Conservation (phyloP, 2,888 invertebrate species). For the Dolichopus griseipennis region DNA sequence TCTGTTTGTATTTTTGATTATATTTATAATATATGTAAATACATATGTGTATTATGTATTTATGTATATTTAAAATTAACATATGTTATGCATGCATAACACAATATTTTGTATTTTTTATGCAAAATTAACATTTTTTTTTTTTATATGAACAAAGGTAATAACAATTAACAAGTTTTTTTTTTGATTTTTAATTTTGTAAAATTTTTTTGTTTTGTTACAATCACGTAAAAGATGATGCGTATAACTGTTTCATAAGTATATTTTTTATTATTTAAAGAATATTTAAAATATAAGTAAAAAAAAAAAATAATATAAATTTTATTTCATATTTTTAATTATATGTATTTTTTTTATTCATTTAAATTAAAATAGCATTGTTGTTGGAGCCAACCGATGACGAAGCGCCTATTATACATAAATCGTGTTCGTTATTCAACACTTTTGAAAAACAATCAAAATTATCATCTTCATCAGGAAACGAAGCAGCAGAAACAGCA, state of each 20-base stretch:
- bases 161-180: background rate
- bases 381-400: slow-evolving; percentile 12
- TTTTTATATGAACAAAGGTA: background rate
- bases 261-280: too few relatives aligned
- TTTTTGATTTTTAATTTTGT: background rate
- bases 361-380: slow-evolving; percentile 4
- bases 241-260: too few relatives aligned
- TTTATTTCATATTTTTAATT: background rate
- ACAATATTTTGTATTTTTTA: background rate
- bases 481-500: background rate
- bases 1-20: background rate
- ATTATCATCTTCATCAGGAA: background rate
- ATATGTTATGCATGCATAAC: slow-evolving; percentile 3
- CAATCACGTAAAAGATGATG: too few relatives aligned
- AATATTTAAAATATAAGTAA: too few relatives aligned
- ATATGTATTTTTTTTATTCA: background rate
- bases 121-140: background rate
- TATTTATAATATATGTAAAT: background rate
- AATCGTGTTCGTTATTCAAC: slow-evolving; percentile 8
- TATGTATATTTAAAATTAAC: background rate
- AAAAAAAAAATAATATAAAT: too few relatives aligned
- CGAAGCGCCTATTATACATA: slow-evolving; percentile 7
- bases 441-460: slow-evolving; percentile 7
- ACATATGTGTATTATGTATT: background rate
- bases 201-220: too few relatives aligned